A percentile compares a stretch with the other conserved stretches of the same genome.
Conservation (phyloP, 2,113 vertebrate species). For the Mormyrus lacerda region DNA sequence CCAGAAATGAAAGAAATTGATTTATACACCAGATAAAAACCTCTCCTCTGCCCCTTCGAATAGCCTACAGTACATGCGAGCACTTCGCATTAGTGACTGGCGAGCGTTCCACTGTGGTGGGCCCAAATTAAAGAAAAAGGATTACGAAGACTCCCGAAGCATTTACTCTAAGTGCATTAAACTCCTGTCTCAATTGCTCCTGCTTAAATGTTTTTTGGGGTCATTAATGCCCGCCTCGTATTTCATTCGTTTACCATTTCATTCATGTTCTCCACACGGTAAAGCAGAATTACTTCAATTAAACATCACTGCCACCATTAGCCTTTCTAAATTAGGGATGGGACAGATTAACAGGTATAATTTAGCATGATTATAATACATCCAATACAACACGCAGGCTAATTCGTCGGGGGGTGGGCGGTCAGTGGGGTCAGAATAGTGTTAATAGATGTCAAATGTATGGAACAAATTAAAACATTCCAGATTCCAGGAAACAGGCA, state of each 20-base stretch:
- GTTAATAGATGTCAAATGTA: background rate
- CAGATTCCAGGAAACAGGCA: background rate
- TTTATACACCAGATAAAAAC: background rate
- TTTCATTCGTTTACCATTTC: background rate
- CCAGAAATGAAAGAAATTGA: background rate
- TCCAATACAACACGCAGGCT: background rate
- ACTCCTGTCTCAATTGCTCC: background rate
- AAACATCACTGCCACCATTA: background rate
- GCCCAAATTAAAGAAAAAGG: background rate
- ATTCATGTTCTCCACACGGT: background rate
- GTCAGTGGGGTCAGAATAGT: background rate
- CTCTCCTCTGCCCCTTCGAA: background rate
- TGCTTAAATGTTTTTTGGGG: background rate
- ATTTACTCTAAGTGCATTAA: conserved; percentile 4
- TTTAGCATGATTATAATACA: background rate
- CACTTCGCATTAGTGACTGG: background rate
- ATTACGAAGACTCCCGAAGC: background rate
- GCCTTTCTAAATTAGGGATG: background rate
- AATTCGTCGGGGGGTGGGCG: background rate
- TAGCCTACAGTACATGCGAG: background rate
- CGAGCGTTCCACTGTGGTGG: background rate
- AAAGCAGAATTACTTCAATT: background rate
- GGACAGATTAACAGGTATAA: background rate
- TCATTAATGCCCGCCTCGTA: background rate
- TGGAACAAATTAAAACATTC: background rate